Conservation (phyloP, 2,797 vertebrate genomes). For the Erethizon dorsatum region DNA sequence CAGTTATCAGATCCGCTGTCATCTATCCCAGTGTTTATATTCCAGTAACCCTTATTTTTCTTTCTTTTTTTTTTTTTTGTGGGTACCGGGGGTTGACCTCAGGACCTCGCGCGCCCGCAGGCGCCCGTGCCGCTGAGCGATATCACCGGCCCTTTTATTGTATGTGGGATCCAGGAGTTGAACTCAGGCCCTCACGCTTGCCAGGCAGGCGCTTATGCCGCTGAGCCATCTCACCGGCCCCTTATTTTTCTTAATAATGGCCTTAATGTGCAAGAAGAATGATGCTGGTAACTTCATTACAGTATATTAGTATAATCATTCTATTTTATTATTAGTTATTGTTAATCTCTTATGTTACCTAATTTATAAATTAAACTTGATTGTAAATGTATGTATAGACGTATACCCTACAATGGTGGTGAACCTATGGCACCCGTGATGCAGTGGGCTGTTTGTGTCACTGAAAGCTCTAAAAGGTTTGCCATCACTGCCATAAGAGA, state of each 20-base stretch:
- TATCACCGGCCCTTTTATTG: too few relatives aligned
- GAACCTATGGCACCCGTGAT: not conserved
- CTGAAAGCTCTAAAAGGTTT: not conserved
- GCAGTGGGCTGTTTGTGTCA: not conserved
- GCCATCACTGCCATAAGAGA: not conserved
- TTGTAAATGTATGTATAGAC: not conserved
- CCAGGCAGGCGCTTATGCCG: too few relatives aligned
- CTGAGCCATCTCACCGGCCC: too few relatives aligned
- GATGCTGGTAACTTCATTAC: not conserved
- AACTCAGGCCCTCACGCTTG: too few relatives aligned
- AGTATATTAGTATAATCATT: not conserved
- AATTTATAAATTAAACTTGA: constrained; percentile 15
- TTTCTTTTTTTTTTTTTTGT: too few relatives aligned
- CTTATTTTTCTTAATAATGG: not conserved
- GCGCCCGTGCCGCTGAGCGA: too few relatives aligned
- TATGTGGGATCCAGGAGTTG: too few relatives aligned
- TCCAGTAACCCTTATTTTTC: not conserved
- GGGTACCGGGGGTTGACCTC: too few relatives aligned
- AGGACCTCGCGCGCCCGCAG: too few relatives aligned
- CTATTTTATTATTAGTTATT: constrained; percentile 50
- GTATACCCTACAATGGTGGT: not conserved
- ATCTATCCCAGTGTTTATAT: not conserved
- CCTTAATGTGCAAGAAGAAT: not conserved
- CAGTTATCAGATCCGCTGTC: not conserved
- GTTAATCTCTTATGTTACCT: not conserved